Evolutionary conservation across 2,888 invertebrate species (phyloP), one percentile per base, ranked within the genome.

Genomic region (Drosophila falleni): DNA sequence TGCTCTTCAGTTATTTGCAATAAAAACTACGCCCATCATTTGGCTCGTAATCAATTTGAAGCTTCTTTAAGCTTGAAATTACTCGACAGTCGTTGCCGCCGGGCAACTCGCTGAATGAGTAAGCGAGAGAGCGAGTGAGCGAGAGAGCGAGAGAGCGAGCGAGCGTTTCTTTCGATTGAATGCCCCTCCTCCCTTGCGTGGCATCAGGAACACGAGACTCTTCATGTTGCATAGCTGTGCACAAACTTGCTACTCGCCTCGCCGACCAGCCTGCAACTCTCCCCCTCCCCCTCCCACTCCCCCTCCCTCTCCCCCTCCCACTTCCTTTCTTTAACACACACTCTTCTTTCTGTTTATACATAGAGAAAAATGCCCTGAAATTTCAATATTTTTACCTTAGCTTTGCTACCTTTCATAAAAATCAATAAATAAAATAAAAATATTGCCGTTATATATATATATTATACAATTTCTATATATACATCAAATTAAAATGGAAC

Each of bases 1-100:
- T 42, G 39, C 41, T 58, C 33, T 53, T 50, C 46, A 62, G 55
- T 71, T 71, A 46, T 51, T 55, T 54, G 53, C 61, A 64, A 76
- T 73, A 69, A 71, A 62, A 56, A 56, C 41, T 60, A 55, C 58
- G 63, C 64, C 66, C 80, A 65, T 49, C 72, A 37, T 60, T 63
- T 58, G 65, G 49, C 37, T 11, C 56, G 60, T 74, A 83, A 88
- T 83, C 83, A 86, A 88, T 88, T 83, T 83, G 64, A 59, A 80
- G 80, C 55, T 71, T 76, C 80, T 71, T 82, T 88, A 79, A 88
- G 88, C 83, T 82, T 83, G 86, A 87, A 87, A 82, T 82, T 87
- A 84, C 81, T 88, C 77, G 71, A 60, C 58, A 49, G 73, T 19
- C 42, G 64, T 70, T 61, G 60, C 81, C 80, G 66, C 69, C 41